Evolutionary conservation across 1,140 invertebrate species (phyloP), one percentile per base, ranked within the genome.

Genomic region (Papilio polyxenes): DNA sequence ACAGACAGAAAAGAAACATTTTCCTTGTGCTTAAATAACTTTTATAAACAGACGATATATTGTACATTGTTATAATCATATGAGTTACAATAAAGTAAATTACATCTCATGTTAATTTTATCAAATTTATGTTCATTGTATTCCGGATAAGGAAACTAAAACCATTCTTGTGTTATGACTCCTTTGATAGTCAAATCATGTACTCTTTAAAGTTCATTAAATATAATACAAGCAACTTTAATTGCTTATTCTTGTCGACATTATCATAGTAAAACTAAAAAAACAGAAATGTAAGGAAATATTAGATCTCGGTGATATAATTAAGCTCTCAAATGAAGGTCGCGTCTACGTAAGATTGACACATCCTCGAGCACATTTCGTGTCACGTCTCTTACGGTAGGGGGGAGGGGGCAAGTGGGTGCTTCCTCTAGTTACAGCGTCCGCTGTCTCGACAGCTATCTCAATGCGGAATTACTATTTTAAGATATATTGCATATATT

Each of bases 351-450:
- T 69, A 31, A 8, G n/a, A 69, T 20, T n/a, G 62, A 65, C 15
- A 17, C 5, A 20, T 23, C 7, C 65, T 72, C 65, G 65, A 10
- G 10, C 37, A 40, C 31, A 40, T 72, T 72, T 72, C 65, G 65
- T 72, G 23, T 72, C 23, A 10, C 10, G 62, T 31, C 62, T 23
- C 15, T 37, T 13, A 23, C 65, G 56, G 56, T 15, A 59, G 56
- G 49, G 49, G 13, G 40, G 9, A n/a, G n/a, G 65, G 65, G 23
- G 65, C 65, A 72, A 72, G 65, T 72, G 65, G 37, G 65, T 72
- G 65, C 65, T 72, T 72, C 65, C 65, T 72, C 65, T 72, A 59
- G 56, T 59, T 59, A 59, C 56, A 59, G 3, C 56, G 56, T 59
- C 56, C 56, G 56, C 17, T n/a, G 56, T 53, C 51, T 53, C 51